These are phyloP conservation scores for Cataglyphis rosenhaueri DNA, from an alignment of 2,888 invertebrate genomes.

Conservation along the genomic window DNA sequence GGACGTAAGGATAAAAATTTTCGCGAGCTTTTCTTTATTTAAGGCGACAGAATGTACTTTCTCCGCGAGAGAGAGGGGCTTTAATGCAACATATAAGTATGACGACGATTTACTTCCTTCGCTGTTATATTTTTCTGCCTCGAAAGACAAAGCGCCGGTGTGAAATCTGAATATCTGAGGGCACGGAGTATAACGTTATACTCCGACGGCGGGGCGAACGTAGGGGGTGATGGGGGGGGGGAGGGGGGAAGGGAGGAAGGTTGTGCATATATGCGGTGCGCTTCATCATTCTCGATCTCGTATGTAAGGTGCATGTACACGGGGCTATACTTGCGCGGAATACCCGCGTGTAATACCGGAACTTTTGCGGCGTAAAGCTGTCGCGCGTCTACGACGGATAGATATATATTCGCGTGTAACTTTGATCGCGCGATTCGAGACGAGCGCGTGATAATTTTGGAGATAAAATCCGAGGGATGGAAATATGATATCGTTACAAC, in stretches of 20 bases:
- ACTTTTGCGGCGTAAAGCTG: conserved; percentile 36
- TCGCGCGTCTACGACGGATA: conserved; percentile 4
- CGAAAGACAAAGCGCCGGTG: conserved; percentile 64
- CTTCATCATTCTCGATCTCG: conserved; percentile 73
- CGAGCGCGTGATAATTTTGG: conserved; percentile 26
- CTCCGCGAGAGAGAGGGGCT: conserved; percentile 7
- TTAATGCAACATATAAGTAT: conserved; percentile 53
- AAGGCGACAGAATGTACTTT: conserved; percentile 40
- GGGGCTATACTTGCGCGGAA: conserved; percentile 56
- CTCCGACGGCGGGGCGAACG: conserved; percentile 49
- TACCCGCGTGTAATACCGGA: conserved; percentile 59
- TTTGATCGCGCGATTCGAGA: neutral
- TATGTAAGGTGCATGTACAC: conserved; percentile 61
- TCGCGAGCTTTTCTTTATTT: conserved; percentile 53
- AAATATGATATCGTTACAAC: neutral
- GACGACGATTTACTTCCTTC: conserved; percentile 48
- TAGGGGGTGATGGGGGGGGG: conserved; percentile 5
- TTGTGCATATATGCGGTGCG: conserved; percentile 65
- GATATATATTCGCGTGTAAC: neutral
- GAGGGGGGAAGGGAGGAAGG: neutral
- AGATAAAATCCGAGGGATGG: conserved; percentile 10
- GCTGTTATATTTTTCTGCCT: conserved; percentile 60
- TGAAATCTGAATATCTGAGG: conserved; percentile 69
- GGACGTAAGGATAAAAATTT: conserved; percentile 35
- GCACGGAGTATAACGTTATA: conserved; percentile 57